phyloP scores from a whole-genome alignment of 2,113 vertebrate genomes.

The Prunella fulvescens region DNA sequence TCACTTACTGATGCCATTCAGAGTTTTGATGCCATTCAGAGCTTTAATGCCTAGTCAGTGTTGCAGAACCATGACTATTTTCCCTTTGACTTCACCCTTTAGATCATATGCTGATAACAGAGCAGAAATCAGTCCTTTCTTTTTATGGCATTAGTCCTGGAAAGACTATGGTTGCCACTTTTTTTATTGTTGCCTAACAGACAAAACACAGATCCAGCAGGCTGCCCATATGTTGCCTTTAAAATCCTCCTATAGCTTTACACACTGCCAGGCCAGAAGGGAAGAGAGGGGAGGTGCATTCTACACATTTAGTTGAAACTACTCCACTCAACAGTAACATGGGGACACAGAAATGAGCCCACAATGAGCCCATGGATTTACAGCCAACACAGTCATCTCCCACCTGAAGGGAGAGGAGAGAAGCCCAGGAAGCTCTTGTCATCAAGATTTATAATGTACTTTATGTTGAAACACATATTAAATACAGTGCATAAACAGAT shows the following conservation, averaged over 20 bases:
- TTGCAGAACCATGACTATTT: not conserved
- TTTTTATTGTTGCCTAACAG: not conserved
- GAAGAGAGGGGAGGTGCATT: not conserved
- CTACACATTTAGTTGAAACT: not conserved
- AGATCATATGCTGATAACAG: not conserved
- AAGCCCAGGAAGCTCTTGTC: not conserved
- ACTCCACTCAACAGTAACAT: not conserved
- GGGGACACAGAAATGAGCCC: not conserved
- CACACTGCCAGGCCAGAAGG: not conserved
- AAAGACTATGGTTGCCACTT: not conserved
- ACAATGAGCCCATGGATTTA: not conserved
- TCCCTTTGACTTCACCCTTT: not conserved
- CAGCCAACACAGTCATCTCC: not conserved
- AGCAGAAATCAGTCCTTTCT: not conserved
- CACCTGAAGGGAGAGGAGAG: not conserved
- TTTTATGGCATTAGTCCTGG: not conserved
- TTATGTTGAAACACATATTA: not conserved
- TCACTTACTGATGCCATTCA: not conserved
- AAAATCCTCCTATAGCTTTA: not conserved
- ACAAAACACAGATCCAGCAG: not conserved
- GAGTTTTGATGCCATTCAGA: not conserved
- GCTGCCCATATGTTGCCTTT: not conserved
- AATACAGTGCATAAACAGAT: not conserved
- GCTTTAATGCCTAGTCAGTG: not conserved
- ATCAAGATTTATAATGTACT: not conserved